Conservation (phyloP, 2,797 vertebrate species). For the Smutsia temminckii region DNA sequence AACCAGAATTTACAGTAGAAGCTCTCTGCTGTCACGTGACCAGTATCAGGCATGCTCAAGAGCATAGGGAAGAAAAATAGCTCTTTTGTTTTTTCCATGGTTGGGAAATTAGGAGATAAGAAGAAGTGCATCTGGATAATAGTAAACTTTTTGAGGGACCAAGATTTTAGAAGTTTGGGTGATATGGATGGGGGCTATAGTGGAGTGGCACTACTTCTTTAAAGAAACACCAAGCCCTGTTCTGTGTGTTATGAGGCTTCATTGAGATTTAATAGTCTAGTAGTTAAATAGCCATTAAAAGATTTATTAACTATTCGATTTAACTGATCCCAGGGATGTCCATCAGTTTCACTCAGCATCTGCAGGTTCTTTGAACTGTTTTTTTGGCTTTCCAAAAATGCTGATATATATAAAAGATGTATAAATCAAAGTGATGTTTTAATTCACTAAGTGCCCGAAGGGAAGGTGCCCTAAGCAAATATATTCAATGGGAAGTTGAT, state of each 20-base stretch:
- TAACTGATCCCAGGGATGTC: conserved; percentile 59
- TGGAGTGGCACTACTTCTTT: conserved; percentile 6
- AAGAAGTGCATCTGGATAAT: not conserved
- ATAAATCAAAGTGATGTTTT: conserved; percentile 59
- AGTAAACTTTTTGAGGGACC: not conserved
- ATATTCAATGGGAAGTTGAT: not conserved
- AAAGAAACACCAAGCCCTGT: not conserved
- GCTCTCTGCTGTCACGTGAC: not conserved
- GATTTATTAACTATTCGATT: conserved; percentile 56
- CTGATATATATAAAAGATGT: conserved; percentile 39
- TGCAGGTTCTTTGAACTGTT: conserved; percentile 55
- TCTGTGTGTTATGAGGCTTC: conserved; percentile 18
- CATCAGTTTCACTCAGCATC: conserved; percentile 59
- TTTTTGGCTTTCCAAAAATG: conserved; percentile 42
- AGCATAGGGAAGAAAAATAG: not conserved
- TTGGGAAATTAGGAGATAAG: not conserved
- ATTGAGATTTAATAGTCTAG: conserved; percentile 31
- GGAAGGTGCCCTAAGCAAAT: conserved; percentile 8
- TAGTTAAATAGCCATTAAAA: conserved; percentile 63
- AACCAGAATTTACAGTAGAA: not conserved
- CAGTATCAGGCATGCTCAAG: not conserved
- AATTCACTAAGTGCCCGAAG: conserved; percentile 56
- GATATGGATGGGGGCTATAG: not conserved
- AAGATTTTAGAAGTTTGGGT: not conserved
- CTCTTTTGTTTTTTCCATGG: not conserved